Evolutionary conservation across 1,140 invertebrate genomes (phyloP), one percentile per base, ranked within the genome.

Genomic region (Apis laboriosa): DNA sequence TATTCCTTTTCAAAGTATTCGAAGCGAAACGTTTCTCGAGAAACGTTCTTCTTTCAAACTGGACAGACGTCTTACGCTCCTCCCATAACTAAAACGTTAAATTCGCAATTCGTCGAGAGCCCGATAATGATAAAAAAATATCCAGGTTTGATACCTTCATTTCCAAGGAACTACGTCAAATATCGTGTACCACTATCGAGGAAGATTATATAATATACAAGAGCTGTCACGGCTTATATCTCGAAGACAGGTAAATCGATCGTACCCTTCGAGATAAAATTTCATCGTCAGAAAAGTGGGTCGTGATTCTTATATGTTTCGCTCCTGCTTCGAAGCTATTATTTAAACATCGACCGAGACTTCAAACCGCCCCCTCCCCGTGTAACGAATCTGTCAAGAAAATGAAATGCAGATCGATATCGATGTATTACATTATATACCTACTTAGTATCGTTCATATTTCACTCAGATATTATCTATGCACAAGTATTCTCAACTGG

Each of bases 221-320:
- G 43, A 68, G 17, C 55, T 43, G 73, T 60, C 74, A n/a, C 43
- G 49, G 24, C 13, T 76, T 68, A 9, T 76, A 67, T 76, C 79
- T 55, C 55, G 73, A 77, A 70, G 49, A 82, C 73, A 77, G 64
- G 74, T 77, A 55, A 82, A 82, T 82, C 74, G 80, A 82, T 82
- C 43, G 73, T 24, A 28, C 8, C 28, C n/a, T 8, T 12, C 53
- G 78, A 77, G 80, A 82, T 82, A 77, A 77, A 80, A 28, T 82
- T 75, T 60, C 80, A 82, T 70, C 63, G 71, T 13, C 21, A 21
- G 80, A 60, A 61, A 77, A 82, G 34, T 82, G 49, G 80, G 80
- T 76, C 80, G 43, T 24, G 72, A 76, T 55, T 67, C 49, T 34
- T 13, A 11, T 49, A 28, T 63, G 61, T 55, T 58, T 67, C 58